These are phyloP conservation scores for Dallia pectoralis DNA, from an alignment of 2,797 vertebrate genomes.

Conservation along the genomic window DNA sequence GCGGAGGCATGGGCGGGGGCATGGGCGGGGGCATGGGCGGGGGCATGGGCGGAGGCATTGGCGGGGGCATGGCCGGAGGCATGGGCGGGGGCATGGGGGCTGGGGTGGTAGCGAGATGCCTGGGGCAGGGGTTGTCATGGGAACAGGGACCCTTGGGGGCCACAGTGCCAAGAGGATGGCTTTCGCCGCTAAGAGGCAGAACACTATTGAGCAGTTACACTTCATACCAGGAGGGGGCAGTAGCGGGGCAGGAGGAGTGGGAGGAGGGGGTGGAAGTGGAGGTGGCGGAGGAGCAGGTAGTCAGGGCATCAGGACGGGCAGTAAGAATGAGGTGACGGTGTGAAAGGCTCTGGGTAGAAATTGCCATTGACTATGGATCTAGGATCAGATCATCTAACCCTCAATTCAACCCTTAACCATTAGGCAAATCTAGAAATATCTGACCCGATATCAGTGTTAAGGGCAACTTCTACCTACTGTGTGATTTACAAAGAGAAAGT, in stretches of 20 bases:
- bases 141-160: constrained; percentile 78
- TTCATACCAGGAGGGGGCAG: constrained; percentile 87
- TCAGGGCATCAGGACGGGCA: constrained; percentile 88
- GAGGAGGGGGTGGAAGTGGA: constrained; percentile 70
- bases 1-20: constrained; percentile 65
- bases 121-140: constrained; percentile 76
- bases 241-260: constrained; percentile 71
- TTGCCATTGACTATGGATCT: constrained; percentile 43
- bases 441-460: not conserved
- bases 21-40: constrained; percentile 57
- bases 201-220: constrained; percentile 92
- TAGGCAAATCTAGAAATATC: constrained; percentile 6
- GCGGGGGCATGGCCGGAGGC: constrained; percentile 2
- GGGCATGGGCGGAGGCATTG: constrained; percentile 33
- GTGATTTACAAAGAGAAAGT: constrained; percentile 47
- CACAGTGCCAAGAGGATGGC: constrained; percentile 84
- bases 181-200: constrained; percentile 87
- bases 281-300: constrained; percentile 73
- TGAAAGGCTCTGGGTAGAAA: constrained; percentile 64
- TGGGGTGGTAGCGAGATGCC: constrained; percentile 74
- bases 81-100: too few relatives aligned
- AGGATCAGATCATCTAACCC: constrained; percentile 44
- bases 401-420: constrained; percentile 53
- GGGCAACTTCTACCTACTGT: constrained; percentile 2
- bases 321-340: constrained; percentile 94